Evolutionary conservation across 2,113 vertebrate genomes (phyloP), one percentile per base, ranked within the genome.

Genomic region (Callipepla squamata): DNA sequence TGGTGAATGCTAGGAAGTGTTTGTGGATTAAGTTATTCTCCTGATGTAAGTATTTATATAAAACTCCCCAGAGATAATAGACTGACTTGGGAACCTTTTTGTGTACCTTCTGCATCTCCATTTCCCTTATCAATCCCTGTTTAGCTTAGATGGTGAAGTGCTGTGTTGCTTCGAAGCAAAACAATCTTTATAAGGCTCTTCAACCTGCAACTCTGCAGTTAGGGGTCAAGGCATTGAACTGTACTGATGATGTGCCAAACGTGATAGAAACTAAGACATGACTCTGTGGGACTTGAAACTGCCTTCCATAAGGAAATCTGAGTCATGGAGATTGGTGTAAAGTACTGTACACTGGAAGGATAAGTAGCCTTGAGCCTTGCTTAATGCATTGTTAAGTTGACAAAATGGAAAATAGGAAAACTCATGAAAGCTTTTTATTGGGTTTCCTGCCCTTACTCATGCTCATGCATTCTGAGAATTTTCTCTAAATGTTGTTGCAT

Each of bases 361-460:
- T 74, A 4, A 59, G 62, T 11, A 36, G 36, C 28, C 36, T 77
- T 13, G 11, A 16, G 51, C 14, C 5, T 40, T 57, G 15, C n/a
- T 82, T 73, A 3, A 45, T n/a, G 8, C 55, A 78, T 85, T 12
- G 12, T 40, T 13, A 50, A 74, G 51, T 0, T 9, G n/a, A 30
- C 6, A 74, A 13, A 9, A 13, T 8, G 0, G 0, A 69, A 69
- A 50, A 72, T 51, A 62, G 59, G 44, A 79, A 72, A n/a, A 25
- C 7, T 4, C 23, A 23, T n/a, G 50, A 80, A 63, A 63, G 32
- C 21, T 79, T 74, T 50, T 32, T 50, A 38, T 20, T 66, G 6
- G 2, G 3, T 74, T 80, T 85, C 7, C 19, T 77, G 2, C 14
- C 61, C 42, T 20, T 23, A 69, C 85, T 40, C 40, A 40, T 40